phyloP scores from a whole-genome alignment of 2,888 invertebrate genomes.

The Hemaris fuciformis region DNA sequence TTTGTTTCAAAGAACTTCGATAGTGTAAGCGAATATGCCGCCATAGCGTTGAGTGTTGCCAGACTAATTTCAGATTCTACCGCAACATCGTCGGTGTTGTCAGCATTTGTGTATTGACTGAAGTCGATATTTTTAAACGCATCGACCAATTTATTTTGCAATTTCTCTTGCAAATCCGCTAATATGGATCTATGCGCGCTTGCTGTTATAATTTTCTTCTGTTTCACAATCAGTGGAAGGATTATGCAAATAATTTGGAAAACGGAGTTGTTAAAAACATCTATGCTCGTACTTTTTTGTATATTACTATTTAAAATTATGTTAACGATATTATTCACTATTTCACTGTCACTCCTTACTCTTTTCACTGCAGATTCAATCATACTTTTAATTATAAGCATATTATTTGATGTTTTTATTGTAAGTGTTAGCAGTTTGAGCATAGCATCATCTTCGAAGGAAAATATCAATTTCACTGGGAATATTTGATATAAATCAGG shows the following conservation, averaged over 20 bases:
- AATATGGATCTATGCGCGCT: conserved; percentile 64
- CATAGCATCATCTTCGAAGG: conserved; percentile 50
- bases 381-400: conserved; percentile 53
- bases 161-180: conserved; percentile 67
- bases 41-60: conserved; percentile 68
- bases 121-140: conserved; percentile 66
- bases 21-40: conserved; percentile 64
- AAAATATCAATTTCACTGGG: conserved; percentile 58
- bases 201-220: conserved; percentile 61
- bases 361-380: conserved; percentile 68
- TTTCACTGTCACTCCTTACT: conserved; percentile 59
- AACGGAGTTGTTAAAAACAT: conserved; percentile 58
- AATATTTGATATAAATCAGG: conserved; percentile 72
- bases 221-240: conserved; percentile 66
- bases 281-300: conserved; percentile 43
- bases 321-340: conserved; percentile 63
- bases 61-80: conserved; percentile 46
- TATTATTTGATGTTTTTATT: conserved; percentile 56
- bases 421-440: conserved; percentile 61
- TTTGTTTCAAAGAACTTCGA: conserved; percentile 67
- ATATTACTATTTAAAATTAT: conserved; percentile 51
- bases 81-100: conserved; percentile 52
- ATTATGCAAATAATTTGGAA: conserved; percentile 70
- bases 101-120: conserved; percentile 32
- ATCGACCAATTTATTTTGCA: conserved; percentile 58